These are phyloP conservation scores for Tympanoctomys barrerae DNA, from an alignment of 2,797 vertebrate species.

Conservation along the genomic window DNA sequence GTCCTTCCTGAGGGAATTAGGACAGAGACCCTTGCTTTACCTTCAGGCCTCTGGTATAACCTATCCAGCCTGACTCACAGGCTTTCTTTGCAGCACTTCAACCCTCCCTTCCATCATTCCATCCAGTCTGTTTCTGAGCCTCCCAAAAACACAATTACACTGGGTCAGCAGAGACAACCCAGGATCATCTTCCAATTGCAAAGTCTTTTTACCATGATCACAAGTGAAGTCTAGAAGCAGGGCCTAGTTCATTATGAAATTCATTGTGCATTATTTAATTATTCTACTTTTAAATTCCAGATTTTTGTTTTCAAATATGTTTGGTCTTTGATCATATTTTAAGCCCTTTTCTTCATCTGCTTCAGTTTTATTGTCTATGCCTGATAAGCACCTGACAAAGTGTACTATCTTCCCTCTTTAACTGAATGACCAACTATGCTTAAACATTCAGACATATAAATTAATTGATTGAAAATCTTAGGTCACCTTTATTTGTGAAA, in stretches of 20 bases:
- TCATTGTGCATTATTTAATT: background rate
- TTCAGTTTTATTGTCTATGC: constrained; percentile 20
- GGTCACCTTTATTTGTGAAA: background rate
- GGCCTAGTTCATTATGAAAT: constrained; percentile 10
- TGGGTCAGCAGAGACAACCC: background rate
- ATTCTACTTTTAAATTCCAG: constrained; percentile 22
- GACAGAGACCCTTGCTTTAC: background rate
- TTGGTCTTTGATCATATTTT: constrained; percentile 34
- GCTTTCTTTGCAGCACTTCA: background rate
- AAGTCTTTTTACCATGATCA: background rate
- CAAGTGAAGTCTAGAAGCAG: background rate
- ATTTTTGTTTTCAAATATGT: constrained; percentile 2
- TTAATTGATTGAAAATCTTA: background rate
- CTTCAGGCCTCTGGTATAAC: background rate
- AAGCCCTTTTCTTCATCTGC: background rate
- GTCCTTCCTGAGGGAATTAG: background rate
- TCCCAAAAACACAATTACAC: background rate
- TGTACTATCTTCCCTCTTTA: background rate
- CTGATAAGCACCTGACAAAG: background rate
- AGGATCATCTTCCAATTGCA: background rate
- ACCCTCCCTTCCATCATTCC: background rate
- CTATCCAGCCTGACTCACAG: background rate
- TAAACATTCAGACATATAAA: background rate
- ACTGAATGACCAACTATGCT: background rate
- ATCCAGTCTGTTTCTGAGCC: background rate